A percentile compares a stretch with the other conserved stretches of the same genome.
Evolutionary conservation across 1,140 invertebrate genomes (phyloP).

Genomic region (Dryas iulia): DNA sequence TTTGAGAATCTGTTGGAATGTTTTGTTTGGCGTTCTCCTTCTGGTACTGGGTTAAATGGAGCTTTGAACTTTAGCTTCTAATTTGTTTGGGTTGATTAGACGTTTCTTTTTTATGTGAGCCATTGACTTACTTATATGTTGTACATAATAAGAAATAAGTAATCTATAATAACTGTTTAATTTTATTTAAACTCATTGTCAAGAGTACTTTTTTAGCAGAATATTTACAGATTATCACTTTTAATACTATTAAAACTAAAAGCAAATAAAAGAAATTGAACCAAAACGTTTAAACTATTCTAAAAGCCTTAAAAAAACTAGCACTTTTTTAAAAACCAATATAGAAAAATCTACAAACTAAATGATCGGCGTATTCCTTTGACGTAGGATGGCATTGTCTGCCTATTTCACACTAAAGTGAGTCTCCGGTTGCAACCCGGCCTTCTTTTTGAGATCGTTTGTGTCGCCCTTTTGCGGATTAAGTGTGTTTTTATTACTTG

Average conservation of each 20-base stretch:
- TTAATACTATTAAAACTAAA: no score
- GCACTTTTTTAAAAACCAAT: not conserved
- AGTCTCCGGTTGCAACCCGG: conserved; percentile 19
- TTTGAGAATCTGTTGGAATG: not conserved
- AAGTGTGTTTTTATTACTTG: conserved; percentile 25
- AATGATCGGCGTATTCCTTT: conserved; percentile 19
- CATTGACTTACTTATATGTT: not conserved
- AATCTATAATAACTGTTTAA: no score
- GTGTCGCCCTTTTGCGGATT: conserved; percentile 25
- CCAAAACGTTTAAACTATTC: not conserved
- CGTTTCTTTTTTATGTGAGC: not conserved
- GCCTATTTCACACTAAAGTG: conserved; percentile 29
- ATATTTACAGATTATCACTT: no score
- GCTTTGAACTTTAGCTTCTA: not conserved
- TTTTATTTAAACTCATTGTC: no score
- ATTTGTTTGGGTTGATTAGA: not conserved
- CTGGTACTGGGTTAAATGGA: not conserved
- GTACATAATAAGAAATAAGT: no score
- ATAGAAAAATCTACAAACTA: not conserved
- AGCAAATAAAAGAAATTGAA: not conserved
- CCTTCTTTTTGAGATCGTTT: conserved; percentile 28
- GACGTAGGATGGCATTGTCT: conserved; percentile 23
- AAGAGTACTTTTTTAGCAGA: no score
- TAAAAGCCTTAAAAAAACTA: not conserved
- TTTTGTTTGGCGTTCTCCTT: conserved; percentile 12